These are phyloP conservation scores for Samia ricini DNA, from an alignment of 1,140 invertebrate genomes.

Conservation along the genomic window DNA sequence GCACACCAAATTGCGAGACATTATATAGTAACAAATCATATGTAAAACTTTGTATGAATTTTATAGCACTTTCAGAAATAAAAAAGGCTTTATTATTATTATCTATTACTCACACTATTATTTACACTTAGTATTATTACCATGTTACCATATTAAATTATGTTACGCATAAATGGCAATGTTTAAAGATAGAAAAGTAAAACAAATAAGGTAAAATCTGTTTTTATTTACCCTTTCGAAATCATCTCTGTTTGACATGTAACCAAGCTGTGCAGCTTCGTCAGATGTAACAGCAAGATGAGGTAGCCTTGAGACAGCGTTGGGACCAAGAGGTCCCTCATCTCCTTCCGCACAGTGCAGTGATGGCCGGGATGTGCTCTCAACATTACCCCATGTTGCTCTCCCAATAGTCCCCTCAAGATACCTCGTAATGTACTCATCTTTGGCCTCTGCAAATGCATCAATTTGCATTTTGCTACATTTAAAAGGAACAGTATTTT, in stretches of 20 bases:
- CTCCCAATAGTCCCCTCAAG: constrained; percentile 93
- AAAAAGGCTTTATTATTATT: too few species aligned
- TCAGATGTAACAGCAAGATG: constrained; percentile 88
- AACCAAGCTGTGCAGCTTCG: constrained; percentile 94
- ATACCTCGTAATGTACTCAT: constrained; percentile 94
- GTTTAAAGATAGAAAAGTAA: background rate
- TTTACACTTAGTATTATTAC: too few species aligned
- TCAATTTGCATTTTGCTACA: constrained; percentile 3
- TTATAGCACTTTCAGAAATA: too few species aligned
- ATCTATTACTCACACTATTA: too few species aligned
- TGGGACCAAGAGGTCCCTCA: constrained; percentile 88
- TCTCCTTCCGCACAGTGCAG: constrained; percentile 87
- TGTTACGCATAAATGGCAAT: too few species aligned
- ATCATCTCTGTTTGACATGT: constrained; percentile 96
- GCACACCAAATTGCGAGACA: too few species aligned
- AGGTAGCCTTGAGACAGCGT: constrained; percentile 84
- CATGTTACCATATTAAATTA: too few species aligned
- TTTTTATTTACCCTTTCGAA: constrained; percentile 88
- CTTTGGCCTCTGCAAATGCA: constrained; percentile 87
- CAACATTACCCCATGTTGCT: constrained; percentile 87
- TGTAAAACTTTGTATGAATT: too few species aligned
- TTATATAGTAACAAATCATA: too few species aligned
- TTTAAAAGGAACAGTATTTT: constrained; percentile 5
- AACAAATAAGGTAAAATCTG: too few species aligned
- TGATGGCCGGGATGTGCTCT: constrained; percentile 81